Evolutionary conservation across 2,797 vertebrate species (phyloP), one percentile per base, ranked within the genome.

Genomic region (Catamblyrhynchus diadema): DNA sequence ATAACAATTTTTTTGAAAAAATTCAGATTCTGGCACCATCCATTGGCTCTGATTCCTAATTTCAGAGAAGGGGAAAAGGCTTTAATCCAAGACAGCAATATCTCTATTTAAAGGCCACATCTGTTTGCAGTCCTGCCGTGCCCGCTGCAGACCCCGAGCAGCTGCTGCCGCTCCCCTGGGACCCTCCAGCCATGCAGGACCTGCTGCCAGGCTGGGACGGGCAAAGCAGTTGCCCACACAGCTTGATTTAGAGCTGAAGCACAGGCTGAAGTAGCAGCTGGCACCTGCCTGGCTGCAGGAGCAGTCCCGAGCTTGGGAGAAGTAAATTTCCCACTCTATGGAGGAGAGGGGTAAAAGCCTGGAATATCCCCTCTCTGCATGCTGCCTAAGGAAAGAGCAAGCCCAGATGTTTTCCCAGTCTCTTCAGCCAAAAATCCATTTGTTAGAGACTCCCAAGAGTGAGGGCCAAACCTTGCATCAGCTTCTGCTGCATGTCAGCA

Each of bases 61-160:
- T 94, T 82, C 64, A 62, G 47, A 37, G 45, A 24, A 33, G 28
- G 4, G 45, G 0, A 0, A 9, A 45, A 39, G 45, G 37, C 42
- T 61, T 72, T 54, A 35, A 51, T 50, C 78, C 44, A 77, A 84
- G 73, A 22, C 17, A 67, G 71, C 27, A 61, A 11, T n/a, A 18
- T 69, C 69, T 92, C 80, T 86, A 50, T 92, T 90, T 81, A 83
- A 92, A 88, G 62, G 42, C 45, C 87, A 88, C 85, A 77, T 82
- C 62, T 93, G 82, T 42, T 77, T 37, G 28, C 81, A 69, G 4
- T 5, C 2, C 39, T 33, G 60, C 56, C 10, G 0, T 50, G 61
- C 61, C 56, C 7, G 15, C 88, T 30, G 71, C 71, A 80, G 71
- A 50, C 54, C 71, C 82, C 0, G 0, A 75, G 85, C 88, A 87